Conservation (phyloP, 2,113 vertebrate species). For the Callorhinus ursinus region DNA sequence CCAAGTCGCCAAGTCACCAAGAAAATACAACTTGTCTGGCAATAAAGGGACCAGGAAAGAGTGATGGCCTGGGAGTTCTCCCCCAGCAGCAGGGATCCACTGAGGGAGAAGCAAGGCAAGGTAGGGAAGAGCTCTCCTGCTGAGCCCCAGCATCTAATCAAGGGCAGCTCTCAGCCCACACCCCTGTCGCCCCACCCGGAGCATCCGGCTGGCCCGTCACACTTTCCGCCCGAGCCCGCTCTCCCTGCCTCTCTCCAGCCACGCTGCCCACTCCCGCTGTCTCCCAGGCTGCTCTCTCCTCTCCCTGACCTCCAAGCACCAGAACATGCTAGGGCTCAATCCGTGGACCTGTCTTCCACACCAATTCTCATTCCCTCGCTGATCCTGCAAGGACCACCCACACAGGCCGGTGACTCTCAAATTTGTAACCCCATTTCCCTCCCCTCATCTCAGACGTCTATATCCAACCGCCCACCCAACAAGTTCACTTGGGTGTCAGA, state of each 20-base stretch:
- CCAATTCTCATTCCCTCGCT: background rate
- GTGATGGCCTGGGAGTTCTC: background rate
- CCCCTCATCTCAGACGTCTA: background rate
- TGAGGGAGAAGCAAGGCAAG: background rate
- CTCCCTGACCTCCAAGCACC: background rate
- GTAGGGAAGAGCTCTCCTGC: background rate
- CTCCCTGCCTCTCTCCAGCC: background rate
- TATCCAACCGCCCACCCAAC: background rate
- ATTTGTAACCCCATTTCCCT: background rate
- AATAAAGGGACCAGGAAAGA: background rate
- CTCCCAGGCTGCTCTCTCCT: background rate
- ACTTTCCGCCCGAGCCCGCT: accelerated
- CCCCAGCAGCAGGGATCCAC: background rate
- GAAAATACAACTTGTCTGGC: constrained; percentile 36
- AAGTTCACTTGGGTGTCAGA: background rate
- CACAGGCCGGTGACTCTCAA: background rate
- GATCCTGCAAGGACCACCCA: background rate
- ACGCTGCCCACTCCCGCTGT: accelerated
- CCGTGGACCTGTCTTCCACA: background rate
- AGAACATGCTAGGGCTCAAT: background rate
- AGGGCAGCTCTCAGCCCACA: background rate
- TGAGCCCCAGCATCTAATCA: background rate
- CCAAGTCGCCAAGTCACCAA: constrained; percentile 33
- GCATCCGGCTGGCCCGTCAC: background rate
- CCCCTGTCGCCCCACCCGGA: background rate